Percentiles rank a stretch among this genome's conserved stretches.
These are phyloP conservation scores for Zoroaster sp. DNA, from an alignment of 53 echinoderm and acorn worm genomes.

Conservation along the genomic window DNA sequence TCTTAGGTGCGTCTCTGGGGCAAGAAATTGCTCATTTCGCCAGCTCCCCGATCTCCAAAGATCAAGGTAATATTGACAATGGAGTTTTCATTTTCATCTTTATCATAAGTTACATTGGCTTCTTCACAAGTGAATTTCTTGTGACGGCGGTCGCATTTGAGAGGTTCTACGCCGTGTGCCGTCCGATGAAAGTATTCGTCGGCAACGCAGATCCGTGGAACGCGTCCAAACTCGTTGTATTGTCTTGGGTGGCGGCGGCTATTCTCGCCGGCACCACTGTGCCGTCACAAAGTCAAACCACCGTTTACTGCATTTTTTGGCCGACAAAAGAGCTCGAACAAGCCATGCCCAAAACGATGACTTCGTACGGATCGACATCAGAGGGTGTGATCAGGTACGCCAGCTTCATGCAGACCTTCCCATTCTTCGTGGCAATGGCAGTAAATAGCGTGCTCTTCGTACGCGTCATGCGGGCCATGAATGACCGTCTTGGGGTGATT, in stretches of 20 bases:
- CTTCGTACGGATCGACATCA: conserved; percentile 1
- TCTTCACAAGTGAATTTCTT: conserved; percentile 51
- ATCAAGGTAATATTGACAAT: conserved; percentile 35
- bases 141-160: conserved; percentile 56
- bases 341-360: conserved; percentile 27
- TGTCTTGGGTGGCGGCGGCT: conserved; percentile 46
- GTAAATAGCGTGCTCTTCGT: conserved; percentile 59
- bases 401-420: conserved; percentile 57
- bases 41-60: conserved; percentile 42
- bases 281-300: conserved; percentile 24
- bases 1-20: conserved; percentile 25
- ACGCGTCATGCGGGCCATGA: conserved; percentile 65
- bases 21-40: conserved; percentile 34
- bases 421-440: conserved; percentile 59
- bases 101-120: conserved; percentile 12
- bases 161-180: conserved; percentile 55
- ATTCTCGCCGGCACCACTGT: conserved; percentile 32
- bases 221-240: conserved; percentile 2
- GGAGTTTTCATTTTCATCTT: conserved; percentile 27
- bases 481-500: conserved; percentile 71
- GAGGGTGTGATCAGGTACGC: conserved; percentile 14
- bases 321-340: background rate
- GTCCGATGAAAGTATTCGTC: conserved; percentile 50
- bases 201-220: conserved; percentile 52
- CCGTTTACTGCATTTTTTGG: conserved; percentile 47